Base-by-base conservation (phyloP, 2,888 invertebrate species). In the Listrodromus nycthemerus region DNA sequence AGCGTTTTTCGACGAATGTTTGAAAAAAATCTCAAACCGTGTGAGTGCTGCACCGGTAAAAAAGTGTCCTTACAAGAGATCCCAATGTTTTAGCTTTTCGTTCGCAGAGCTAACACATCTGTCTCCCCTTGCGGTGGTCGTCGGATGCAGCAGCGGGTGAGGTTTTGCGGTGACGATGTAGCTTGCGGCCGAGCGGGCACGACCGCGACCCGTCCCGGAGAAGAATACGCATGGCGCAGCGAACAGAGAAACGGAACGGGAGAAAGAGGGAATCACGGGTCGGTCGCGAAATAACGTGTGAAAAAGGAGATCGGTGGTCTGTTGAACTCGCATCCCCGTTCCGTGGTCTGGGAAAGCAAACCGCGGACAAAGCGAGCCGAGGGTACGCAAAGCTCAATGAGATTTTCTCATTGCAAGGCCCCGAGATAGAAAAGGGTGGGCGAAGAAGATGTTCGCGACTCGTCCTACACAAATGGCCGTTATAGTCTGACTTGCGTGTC, bases 251-350 rank as follows among this genome's bases (percentile, higher is more conserved):
- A 67, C 55, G 71, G 66, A 70, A 74, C 6, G 73, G n/a, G 48
- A 52, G 41, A 71, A 50, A 45, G 41, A 69, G 52, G 50, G 24
- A 37, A 24, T 71, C 48, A 41, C 63, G 63, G 66, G 77, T 27
- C 78, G 19, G 80, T 74, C 74, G 45, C 63, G 65, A 73, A 79
- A 83, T 80, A 85, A 80, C 13, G 83, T 82, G 82, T 80, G 84
- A 85, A 80, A 80, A 77, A 80, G 58, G 55, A 30, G 63, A 70
- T 55, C 58, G 41, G 58, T 24, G 73, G 6, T 69, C 80, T 80
- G 77, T 84, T 80, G 80, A 84, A 80, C 41, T 63, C 50, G 48
- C 55, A 10, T 58, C 45, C 37, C 63, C 27, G 37, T 41, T 63
- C 24, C 3, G 65, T 52, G 37, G 52, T 10, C 24, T 37, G 48